Evolutionary conservation across 2,888 invertebrate species (phyloP).

Genomic region (Ischnus inquisitorius): DNA sequence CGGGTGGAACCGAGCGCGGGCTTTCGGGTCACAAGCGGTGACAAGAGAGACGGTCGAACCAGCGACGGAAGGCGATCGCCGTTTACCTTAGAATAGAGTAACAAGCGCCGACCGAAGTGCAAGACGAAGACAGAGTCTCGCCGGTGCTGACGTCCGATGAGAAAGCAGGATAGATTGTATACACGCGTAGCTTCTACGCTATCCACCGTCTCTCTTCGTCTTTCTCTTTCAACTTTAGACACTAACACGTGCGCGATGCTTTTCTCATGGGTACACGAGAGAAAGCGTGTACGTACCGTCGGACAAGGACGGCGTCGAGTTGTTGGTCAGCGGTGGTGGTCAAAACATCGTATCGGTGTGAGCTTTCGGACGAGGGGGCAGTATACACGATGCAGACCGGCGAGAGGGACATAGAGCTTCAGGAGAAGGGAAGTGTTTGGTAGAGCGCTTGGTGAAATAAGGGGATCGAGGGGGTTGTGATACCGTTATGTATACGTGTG

Average conservation of each 20-base stretch:
- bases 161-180: constrained; percentile 40
- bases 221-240: constrained; percentile 60
- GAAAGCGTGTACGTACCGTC: constrained; percentile 52
- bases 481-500: constrained; percentile 60
- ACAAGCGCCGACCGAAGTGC: constrained; percentile 4
- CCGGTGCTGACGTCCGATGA: constrained; percentile 52
- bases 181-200: constrained; percentile 26
- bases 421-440: constrained; percentile 13
- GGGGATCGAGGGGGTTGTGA: constrained; percentile 57
- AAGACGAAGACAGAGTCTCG: constrained; percentile 38
- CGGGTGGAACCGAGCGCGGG: constrained; percentile 49
- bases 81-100: neutral
- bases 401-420: constrained; percentile 28
- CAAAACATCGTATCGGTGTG: constrained; percentile 72
- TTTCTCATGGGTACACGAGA: constrained; percentile 30
- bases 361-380: constrained; percentile 64
- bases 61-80: neutral
- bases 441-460: constrained; percentile 19
- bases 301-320: constrained; percentile 66
- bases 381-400: constrained; percentile 20
- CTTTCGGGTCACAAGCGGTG: constrained; percentile 36
- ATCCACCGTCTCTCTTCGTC: constrained; percentile 24
- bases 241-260: constrained; percentile 15
- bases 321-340: constrained; percentile 59
- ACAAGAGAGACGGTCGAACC: constrained; percentile 32